Evolutionary conservation across 2,113 vertebrate species (phyloP).

Genomic region (Siniperca knerii): DNA sequence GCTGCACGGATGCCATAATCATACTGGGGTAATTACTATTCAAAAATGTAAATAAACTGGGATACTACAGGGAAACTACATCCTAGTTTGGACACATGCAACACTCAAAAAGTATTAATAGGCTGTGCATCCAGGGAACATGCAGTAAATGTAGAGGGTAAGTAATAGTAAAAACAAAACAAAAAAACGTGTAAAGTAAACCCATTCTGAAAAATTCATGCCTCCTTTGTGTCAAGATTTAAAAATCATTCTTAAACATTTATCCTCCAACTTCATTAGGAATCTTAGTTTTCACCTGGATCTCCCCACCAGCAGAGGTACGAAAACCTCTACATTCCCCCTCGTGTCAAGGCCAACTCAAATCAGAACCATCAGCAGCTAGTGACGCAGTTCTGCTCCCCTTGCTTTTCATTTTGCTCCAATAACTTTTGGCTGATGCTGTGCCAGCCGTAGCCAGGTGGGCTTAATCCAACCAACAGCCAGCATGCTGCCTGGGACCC

Average conservation of each 20-base stretch:
- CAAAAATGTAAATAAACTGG: not conserved
- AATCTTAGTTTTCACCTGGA: not conserved
- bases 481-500: constrained; percentile 53
- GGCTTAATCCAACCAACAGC: constrained; percentile 70
- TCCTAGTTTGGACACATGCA: not conserved
- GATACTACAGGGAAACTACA: not conserved
- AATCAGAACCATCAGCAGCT: constrained; percentile 24
- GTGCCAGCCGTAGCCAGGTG: constrained; percentile 64
- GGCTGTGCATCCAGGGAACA: not conserved
- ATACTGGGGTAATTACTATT: not conserved
- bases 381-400: constrained; percentile 59
- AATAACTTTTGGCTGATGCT: constrained; percentile 59
- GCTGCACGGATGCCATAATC: not conserved
- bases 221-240: not conserved
- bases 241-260: not conserved
- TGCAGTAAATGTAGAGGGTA: not conserved
- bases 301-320: not conserved
- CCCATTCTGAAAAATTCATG: not conserved
- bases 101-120: not conserved
- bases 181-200: too few species aligned
- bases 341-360: not conserved
- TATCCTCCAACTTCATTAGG: not conserved
- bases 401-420: constrained; percentile 61
- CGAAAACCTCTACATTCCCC: not conserved
- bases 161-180: not conserved